Evolutionary conservation across 1,140 invertebrate species (phyloP).

Genomic region (Lucilia sericata): DNA sequence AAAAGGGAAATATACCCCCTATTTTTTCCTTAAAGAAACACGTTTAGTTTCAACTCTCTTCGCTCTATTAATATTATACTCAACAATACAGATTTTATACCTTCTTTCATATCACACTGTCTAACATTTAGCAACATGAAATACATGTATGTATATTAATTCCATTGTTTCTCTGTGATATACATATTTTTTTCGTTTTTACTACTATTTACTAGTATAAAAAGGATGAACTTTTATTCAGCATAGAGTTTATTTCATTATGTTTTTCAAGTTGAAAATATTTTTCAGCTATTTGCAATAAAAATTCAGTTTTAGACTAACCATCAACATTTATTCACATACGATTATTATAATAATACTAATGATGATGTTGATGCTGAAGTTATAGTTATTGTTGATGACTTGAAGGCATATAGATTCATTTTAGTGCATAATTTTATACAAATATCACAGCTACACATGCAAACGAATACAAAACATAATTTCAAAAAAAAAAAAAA

Average conservation of each 20-base stretch:
- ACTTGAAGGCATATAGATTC: constrained; percentile 4
- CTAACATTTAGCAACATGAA: no score
- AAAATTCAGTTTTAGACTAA: background rate
- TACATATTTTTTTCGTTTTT: background rate
- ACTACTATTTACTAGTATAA: background rate
- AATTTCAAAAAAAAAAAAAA: background rate
- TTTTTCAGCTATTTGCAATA: background rate
- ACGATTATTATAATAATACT: background rate
- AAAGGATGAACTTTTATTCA: constrained; percentile 12
- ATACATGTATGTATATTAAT: no score
- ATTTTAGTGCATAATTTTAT: background rate
- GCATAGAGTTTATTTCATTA: background rate
- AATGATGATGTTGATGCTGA: background rate
- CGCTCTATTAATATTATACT: no score
- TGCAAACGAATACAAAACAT: background rate
- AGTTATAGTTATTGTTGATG: background rate
- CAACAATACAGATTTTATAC: no score
- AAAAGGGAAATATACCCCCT: no score
- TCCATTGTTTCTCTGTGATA: background rate
- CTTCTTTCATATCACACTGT: no score
- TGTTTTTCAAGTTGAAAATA: background rate
- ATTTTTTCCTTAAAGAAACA: no score
- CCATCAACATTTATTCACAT: background rate
- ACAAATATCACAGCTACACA: background rate
- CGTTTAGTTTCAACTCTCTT: no score